Base-by-base conservation (phyloP, 2,888 invertebrate genomes). In the Cabera pusaria region DNA sequence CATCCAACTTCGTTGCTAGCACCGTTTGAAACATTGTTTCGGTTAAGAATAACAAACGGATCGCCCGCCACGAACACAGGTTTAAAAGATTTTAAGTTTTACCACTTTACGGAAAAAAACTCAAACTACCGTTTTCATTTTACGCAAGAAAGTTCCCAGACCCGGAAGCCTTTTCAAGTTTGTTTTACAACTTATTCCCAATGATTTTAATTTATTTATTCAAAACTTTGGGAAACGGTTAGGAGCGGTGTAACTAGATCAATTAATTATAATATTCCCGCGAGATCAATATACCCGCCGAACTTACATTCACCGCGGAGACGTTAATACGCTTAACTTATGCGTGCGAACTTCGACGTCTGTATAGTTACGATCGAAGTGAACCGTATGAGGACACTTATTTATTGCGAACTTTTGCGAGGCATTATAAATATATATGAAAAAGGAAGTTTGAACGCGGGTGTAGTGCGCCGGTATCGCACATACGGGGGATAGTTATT, bases 321-420 rank as follows among this genome's bases (percentile, higher is more conserved):
- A 72, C 69, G 72, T 77, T 80, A 76, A 80, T 81, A 72, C 60
- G 70, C 71, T 76, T 74, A 80, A 81, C 72, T 77, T 75, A 75
- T 70, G 75, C 72, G 72, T 76, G 67, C 63, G 58, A 79, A 79
- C 66, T 75, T 77, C 47, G 71, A 71, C 67, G 75, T 74, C 56
- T 53, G 48, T 56, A 65, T 70, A 74, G 76, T 77, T 78, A 72
- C 60, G 69, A 69, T 62, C 64, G 48, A 72, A 80, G 72, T 78
- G 77, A 72, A 71, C 63, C 63, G 51, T 70, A 63, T 64, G 70
- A 64, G 59, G 61, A 66, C 64, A 64, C 62, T 68, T 65, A 57
- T 58, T 59, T 56, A 60, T 64, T 63, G 64, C 59, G 64, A 69
- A 67, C 60, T 66, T 64, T 64, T 56, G 57, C 67, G 56, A 63